Evolutionary conservation across 2,888 invertebrate species (phyloP).

Genomic region (Drosophila incognita): DNA sequence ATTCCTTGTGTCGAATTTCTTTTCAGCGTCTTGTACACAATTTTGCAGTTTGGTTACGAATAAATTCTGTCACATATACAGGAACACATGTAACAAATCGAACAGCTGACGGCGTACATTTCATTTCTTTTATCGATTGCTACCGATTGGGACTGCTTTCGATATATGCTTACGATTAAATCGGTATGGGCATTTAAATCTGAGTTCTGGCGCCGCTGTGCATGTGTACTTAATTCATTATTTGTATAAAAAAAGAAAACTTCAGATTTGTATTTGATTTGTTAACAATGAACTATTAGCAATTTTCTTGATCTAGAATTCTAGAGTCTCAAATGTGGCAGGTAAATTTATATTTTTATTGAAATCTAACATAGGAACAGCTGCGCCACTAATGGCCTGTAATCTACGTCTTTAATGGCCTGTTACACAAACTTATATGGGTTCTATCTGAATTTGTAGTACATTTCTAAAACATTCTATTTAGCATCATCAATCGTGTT

Average conservation of each 20-base stretch:
- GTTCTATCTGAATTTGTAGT: background rate
- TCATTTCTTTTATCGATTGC: conserved; percentile 26
- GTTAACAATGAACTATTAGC: background rate
- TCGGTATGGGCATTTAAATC: background rate
- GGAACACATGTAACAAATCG: conserved; percentile 40
- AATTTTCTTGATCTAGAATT: background rate
- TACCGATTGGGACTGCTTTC: conserved; percentile 3
- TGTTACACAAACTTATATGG: background rate
- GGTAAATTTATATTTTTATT: no score
- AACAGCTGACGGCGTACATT: conserved; percentile 58
- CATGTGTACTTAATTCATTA: background rate
- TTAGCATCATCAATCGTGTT: background rate
- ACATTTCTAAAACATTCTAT: background rate
- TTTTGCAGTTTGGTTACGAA: conserved; percentile 52
- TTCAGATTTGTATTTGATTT: background rate
- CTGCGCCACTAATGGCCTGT: no score
- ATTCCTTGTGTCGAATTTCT: background rate
- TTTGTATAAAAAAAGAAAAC: background rate
- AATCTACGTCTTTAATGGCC: no score
- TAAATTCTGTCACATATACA: conserved; percentile 56
- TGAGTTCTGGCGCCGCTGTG: conserved; percentile 11
- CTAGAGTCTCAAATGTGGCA: background rate
- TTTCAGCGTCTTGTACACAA: background rate
- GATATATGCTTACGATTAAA: background rate
- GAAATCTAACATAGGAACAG: no score